These are phyloP conservation scores for Benitochromis conjunctus DNA, from an alignment of 2,113 vertebrate species.

Conservation along the genomic window DNA sequence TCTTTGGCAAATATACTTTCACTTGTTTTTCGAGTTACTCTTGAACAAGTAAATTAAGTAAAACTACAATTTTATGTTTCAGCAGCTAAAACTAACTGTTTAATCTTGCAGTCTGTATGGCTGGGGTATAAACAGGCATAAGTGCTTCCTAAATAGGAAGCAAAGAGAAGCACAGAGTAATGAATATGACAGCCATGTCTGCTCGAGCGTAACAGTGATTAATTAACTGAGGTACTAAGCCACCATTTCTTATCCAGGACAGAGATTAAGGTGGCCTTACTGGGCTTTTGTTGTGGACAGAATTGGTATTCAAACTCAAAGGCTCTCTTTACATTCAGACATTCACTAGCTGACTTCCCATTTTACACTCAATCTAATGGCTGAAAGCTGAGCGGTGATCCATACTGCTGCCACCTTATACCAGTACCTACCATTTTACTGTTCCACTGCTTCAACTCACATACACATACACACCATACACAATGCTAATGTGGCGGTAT, in stretches of 20 bases:
- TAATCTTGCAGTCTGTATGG: not conserved
- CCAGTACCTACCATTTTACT: not conserved
- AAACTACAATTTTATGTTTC: not conserved
- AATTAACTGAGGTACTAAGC: conserved; percentile 35
- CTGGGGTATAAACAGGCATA: not conserved
- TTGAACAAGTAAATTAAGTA: not conserved
- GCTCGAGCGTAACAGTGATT: conserved; percentile 12
- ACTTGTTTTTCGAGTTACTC: not conserved
- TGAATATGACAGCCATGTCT: conserved; percentile 31
- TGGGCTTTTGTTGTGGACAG: conserved; percentile 20
- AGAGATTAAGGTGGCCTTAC: not conserved
- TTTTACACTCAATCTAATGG: not conserved
- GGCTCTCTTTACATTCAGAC: not conserved
- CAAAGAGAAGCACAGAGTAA: not conserved
- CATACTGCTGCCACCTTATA: not conserved
- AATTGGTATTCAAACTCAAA: conserved; percentile 18
- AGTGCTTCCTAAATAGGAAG: not conserved
- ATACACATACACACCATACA: not conserved
- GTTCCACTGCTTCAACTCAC: not conserved
- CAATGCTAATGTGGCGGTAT: not conserved
- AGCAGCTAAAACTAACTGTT: not conserved
- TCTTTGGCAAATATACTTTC: not conserved
- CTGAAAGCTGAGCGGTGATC: not conserved
- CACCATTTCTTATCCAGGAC: conserved; percentile 14
- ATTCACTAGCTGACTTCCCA: not conserved